These are phyloP conservation scores for Toxostoma redivivum DNA, from an alignment of 2,113 vertebrate genomes.

Conservation along the genomic window DNA sequence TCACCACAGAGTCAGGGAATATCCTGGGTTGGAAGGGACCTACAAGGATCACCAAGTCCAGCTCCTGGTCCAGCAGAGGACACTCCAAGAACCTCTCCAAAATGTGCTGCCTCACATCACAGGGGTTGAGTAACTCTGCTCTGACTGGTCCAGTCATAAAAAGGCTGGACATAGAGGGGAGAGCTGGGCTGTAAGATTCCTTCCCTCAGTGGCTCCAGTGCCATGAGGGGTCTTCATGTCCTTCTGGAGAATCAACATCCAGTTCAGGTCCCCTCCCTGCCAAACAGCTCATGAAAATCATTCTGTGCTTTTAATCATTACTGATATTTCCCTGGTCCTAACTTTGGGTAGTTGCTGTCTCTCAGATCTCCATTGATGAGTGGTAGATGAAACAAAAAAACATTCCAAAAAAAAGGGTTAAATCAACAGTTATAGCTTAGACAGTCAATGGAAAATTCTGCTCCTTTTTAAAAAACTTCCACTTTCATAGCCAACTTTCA, in stretches of 20 bases:
- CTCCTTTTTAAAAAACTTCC: not conserved
- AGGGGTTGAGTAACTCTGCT: not conserved
- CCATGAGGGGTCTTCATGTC: not conserved
- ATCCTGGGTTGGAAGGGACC: not conserved
- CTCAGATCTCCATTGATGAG: not conserved
- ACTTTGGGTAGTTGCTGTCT: not conserved
- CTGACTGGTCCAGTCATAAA: not conserved
- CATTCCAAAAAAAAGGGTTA: not conserved
- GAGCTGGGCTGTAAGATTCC: not conserved
- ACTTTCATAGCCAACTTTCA: not conserved
- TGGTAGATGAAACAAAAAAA: not conserved
- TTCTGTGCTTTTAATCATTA: not conserved
- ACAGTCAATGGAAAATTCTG: not conserved
- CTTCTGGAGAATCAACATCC: not conserved
- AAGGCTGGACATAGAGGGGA: not conserved
- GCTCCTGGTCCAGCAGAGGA: not conserved
- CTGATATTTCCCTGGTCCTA: not conserved
- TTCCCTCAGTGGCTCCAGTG: not conserved
- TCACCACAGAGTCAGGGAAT: not conserved
- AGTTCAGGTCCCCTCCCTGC: not conserved
- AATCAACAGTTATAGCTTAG: not conserved
- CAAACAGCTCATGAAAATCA: not conserved
- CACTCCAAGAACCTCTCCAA: not conserved
- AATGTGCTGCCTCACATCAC: not conserved
- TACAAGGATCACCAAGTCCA: not conserved